Percentiles rank a stretch among this genome's conserved stretches.
phyloP scores from a whole-genome alignment of 2,113 vertebrate species.

The Sinocyclocheilus rhinocerous region DNA sequence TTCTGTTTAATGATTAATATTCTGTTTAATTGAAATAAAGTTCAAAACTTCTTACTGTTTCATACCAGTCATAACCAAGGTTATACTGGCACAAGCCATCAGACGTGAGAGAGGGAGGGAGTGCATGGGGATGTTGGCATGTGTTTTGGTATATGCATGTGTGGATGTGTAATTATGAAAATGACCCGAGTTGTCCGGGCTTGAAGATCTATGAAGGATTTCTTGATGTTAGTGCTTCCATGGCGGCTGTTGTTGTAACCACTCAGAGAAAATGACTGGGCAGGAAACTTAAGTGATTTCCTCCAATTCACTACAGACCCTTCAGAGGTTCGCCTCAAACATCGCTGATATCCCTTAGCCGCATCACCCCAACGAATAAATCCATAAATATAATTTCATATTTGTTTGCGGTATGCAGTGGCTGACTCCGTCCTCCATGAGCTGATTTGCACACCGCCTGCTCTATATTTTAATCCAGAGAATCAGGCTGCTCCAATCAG shows the following conservation, averaged over 20 bases:
- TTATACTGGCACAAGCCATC: slow-evolving; percentile 26
- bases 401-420: slow-evolving; percentile 41
- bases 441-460: slow-evolving; percentile 59
- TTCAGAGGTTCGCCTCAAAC: slow-evolving; percentile 36
- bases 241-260: slow-evolving; percentile 44
- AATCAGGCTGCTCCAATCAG: slow-evolving; percentile 51
- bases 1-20: neutral
- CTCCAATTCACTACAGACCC: slow-evolving; percentile 40
- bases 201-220: slow-evolving; percentile 42
- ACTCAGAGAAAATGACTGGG: slow-evolving; percentile 55
- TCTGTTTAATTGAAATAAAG: neutral
- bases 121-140: neutral
- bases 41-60: neutral
- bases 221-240: slow-evolving; percentile 20
- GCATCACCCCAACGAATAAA: slow-evolving; percentile 56
- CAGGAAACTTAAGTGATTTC: slow-evolving; percentile 58
- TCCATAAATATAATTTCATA: slow-evolving; percentile 58
- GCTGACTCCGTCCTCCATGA: slow-evolving; percentile 46
- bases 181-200: slow-evolving; percentile 43
- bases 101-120: neutral
- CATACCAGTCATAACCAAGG: neutral
- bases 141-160: slow-evolving; percentile 2
- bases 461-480: slow-evolving; percentile 56
- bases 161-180: slow-evolving; percentile 52
- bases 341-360: slow-evolving; percentile 39